Evolutionary conservation across 2,113 vertebrate species (phyloP).

Genomic region (Corvus hawaiiensis): DNA sequence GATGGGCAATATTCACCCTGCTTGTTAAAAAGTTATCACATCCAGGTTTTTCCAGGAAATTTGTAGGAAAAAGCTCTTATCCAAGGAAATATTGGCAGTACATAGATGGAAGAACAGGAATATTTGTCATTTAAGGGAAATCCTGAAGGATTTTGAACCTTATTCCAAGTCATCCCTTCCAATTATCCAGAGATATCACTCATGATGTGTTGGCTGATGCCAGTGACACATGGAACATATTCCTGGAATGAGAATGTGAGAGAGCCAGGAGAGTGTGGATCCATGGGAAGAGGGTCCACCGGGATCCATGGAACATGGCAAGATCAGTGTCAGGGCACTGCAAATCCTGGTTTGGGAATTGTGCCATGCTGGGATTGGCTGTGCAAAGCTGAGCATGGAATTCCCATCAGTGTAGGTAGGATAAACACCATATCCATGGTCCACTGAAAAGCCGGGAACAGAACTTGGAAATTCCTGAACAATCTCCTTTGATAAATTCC

Average conservation of each 20-base stretch:
- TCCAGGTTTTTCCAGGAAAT: not conserved
- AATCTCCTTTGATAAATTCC: not conserved
- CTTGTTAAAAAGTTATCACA: not conserved
- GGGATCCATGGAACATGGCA: not conserved
- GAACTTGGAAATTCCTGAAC: not conserved
- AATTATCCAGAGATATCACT: not conserved
- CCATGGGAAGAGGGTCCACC: not conserved
- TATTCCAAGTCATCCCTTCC: not conserved
- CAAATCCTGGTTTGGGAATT: not conserved
- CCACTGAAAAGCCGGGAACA: fast-evolving
- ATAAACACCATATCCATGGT: not conserved
- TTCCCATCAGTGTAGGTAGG: not conserved
- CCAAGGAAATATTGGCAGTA: not conserved
- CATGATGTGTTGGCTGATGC: not conserved
- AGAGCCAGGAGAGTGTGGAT: not conserved
- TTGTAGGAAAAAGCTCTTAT: not conserved
- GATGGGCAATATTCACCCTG: fast-evolving
- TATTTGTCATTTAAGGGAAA: not conserved
- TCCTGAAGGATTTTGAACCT: not conserved
- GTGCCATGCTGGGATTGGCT: fast-evolving
- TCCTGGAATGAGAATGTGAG: not conserved
- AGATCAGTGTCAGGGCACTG: not conserved
- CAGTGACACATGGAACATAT: fast-evolving
- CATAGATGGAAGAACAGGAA: not conserved
- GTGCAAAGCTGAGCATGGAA: not conserved